Percentiles rank a stretch among this genome's conserved stretches.
Conservation (phyloP, 2,113 vertebrate species). For the Paedocypris sp. region DNA sequence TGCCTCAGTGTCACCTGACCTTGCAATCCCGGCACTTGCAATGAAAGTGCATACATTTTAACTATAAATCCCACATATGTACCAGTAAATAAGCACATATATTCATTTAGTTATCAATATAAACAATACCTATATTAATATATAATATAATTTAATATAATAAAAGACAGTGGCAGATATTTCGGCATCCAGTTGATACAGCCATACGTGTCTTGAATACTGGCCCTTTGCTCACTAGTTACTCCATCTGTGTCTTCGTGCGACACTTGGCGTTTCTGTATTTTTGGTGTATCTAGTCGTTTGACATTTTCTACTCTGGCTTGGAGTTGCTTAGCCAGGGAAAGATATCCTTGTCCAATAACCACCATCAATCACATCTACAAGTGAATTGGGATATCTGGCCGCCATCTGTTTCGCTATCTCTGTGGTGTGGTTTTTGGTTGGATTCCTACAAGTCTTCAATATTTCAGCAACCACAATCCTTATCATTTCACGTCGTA, state of each 20-base stretch:
- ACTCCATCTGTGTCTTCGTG: slow-evolving; percentile 34
- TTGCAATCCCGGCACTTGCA: too few species aligned
- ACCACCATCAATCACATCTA: slow-evolving; percentile 39
- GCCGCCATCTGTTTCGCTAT: slow-evolving; percentile 29
- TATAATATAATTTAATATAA: too few species aligned
- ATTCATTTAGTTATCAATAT: too few species aligned
- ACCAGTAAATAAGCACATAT: too few species aligned
- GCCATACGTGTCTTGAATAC: slow-evolving; percentile 26
- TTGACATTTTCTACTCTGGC: slow-evolving; percentile 24
- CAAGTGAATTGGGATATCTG: slow-evolving; percentile 28
- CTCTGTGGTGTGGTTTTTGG: slow-evolving; percentile 8
- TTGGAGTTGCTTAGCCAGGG: slow-evolving; percentile 34
- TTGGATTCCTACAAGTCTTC: slow-evolving; percentile 14
- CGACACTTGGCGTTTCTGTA: not conserved
- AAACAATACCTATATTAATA: too few species aligned
- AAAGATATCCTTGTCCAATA: slow-evolving; percentile 35
- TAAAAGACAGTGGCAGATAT: slow-evolving; percentile 24
- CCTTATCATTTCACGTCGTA: slow-evolving; percentile 14
- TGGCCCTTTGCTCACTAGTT: slow-evolving; percentile 12
- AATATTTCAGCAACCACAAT: slow-evolving; percentile 22
- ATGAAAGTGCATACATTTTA: too few species aligned
- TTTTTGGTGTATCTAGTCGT: too few species aligned
- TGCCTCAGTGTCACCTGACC: too few species aligned
- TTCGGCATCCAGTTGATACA: slow-evolving; percentile 30
- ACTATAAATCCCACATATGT: too few species aligned